Base-by-base conservation (phyloP, 1,140 invertebrate genomes). In the Macrotrachela quadricornifera region DNA sequence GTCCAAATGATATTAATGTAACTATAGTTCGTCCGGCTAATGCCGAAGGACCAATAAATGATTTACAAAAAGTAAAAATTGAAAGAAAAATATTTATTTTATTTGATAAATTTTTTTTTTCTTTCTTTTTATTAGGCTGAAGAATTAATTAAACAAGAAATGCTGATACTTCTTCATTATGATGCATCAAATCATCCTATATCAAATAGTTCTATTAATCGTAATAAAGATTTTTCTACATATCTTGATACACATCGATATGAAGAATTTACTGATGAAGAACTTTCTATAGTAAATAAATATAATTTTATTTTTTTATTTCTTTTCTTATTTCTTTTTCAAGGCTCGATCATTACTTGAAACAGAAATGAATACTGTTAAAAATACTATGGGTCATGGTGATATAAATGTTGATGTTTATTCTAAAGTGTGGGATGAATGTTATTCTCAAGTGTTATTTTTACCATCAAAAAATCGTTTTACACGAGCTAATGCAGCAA, bases 81-180 rank as follows among this genome's bases (percentile, higher is more conserved):
- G n/a, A n/a, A n/a, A n/a, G n/a, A n/a, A n/a, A n/a, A n/a, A n/a
- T n/a, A n/a, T n/a, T n/a, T n/a, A n/a, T n/a, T n/a, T n/a, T n/a
- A n/a, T n/a, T n/a, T n/a, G n/a, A n/a, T n/a, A n/a, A n/a, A n/a
- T n/a, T n/a, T n/a, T 8, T 30, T 30, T 30, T 30, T 30, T 30
- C 21, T 30, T 30, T 30, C 8, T 30, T 30, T 30, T 30, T 30
- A 8, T 30, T 30, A 30, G 21, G 87, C 91, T 17, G 90, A 96
- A 72, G 88, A 97, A 71, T 64, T 96, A 30, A 90, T 99, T 47
- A 96, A 96, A 71, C 75, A 79, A 55, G 92, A 97, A 73, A 96
- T 97, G 86, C 75, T 92, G 30, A 80, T 80, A 9, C 92, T 95
- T 85, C 67, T 94, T 43, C 80, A 91, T 60, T 85, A 85, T 65